These are phyloP conservation scores for Xanthia togata DNA, from an alignment of 2,888 invertebrate genomes.

Conservation along the genomic window DNA sequence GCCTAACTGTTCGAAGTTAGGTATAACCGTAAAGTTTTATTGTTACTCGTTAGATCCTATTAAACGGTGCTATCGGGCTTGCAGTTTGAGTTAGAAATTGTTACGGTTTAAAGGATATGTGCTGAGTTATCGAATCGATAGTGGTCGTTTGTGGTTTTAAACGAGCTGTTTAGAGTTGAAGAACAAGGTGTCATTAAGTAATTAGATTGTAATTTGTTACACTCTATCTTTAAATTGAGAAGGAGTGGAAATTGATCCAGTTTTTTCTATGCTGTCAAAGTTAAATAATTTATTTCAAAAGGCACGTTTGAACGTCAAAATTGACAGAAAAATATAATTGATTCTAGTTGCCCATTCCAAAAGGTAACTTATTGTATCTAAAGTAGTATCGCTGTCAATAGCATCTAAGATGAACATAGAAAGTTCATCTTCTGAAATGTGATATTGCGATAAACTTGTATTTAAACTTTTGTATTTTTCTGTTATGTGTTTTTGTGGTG, in stretches of 20 bases:
- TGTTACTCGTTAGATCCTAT: constrained; percentile 73
- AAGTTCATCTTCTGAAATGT: background rate
- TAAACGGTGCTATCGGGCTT: constrained; percentile 66
- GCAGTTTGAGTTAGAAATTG: constrained; percentile 55
- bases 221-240: background rate
- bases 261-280: background rate
- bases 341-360: too few species aligned
- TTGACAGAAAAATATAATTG: too few species aligned
- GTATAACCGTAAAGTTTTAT: constrained; percentile 77
- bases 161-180: background rate
- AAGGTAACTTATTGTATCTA: too few species aligned
- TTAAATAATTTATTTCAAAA: too few species aligned
- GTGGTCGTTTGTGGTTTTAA: constrained; percentile 9
- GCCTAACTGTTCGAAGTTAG: constrained; percentile 65
- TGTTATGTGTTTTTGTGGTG: too few species aligned
- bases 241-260: background rate
- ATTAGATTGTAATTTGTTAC: background rate
- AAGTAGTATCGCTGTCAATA: background rate
- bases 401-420: too few species aligned
- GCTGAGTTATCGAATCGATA: constrained; percentile 32
- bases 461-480: too few species aligned
- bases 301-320: too few species aligned
- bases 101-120: constrained; percentile 29
- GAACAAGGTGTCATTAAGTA: background rate
- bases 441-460: background rate